These are phyloP conservation scores for Molossus alvarezi DNA, from an alignment of 2,797 vertebrate genomes.

Conservation along the genomic window DNA sequence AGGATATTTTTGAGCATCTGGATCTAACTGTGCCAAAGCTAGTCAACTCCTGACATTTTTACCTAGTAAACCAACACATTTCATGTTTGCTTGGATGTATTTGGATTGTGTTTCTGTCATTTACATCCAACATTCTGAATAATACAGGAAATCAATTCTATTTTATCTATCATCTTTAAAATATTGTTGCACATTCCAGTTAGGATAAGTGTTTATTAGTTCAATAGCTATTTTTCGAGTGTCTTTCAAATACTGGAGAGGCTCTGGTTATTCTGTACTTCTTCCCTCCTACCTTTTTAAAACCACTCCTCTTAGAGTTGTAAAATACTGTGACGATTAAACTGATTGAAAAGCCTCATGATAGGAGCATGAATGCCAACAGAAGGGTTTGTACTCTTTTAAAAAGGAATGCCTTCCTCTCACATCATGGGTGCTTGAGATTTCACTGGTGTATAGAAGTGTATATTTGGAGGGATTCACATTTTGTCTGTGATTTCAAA, in stretches of 20 bases:
- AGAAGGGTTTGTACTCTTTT: constrained; percentile 43
- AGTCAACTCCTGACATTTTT: not conserved
- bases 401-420: constrained; percentile 13
- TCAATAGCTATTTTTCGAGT: not conserved
- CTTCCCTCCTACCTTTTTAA: not conserved
- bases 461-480: not conserved
- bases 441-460: not conserved
- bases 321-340: not conserved
- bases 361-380: not conserved
- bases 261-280: not conserved
- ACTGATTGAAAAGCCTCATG: not conserved
- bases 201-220: not conserved
- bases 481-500: constrained; percentile 67
- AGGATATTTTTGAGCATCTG: not conserved
- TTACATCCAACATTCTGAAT: constrained; percentile 20
- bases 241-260: not conserved
- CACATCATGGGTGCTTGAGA: not conserved
- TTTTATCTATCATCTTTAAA: not conserved
- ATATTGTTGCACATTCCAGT: not conserved
- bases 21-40: not conserved
- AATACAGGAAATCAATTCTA: not conserved
- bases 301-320: not conserved
- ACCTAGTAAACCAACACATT: not conserved
- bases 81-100: not conserved
- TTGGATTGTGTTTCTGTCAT: constrained; percentile 46